Percentiles rank a stretch among this genome's conserved stretches.
Conservation (phyloP, 2,797 vertebrate genomes). For the Acrossocheilus fasciatus region DNA sequence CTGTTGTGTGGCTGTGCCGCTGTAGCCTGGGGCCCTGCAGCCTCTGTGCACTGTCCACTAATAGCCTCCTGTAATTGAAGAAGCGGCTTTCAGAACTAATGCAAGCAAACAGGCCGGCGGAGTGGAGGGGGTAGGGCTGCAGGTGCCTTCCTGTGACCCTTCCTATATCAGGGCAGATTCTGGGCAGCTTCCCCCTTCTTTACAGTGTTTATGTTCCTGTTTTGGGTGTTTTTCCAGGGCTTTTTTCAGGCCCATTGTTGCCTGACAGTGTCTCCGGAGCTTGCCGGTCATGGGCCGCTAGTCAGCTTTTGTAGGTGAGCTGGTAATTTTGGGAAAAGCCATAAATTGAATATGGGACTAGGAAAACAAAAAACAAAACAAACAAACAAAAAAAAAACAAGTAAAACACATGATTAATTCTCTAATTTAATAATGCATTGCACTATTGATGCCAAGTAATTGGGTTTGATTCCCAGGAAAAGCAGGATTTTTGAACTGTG, state of each 20-base stretch:
- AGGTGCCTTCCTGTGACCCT: conserved; percentile 59
- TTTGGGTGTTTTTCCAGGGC: conserved; percentile 75
- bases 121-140: conserved; percentile 38
- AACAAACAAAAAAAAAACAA: too few relatives aligned
- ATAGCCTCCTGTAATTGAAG: conserved; percentile 79
- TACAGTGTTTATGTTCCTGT: conserved; percentile 79
- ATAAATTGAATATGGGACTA: background rate
- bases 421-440: background rate
- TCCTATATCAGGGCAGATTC: conserved; percentile 48
- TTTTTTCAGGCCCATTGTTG: conserved; percentile 70
- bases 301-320: conserved; percentile 32
- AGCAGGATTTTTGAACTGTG: background rate
- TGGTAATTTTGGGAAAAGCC: background rate
- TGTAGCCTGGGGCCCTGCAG: conserved; percentile 70
- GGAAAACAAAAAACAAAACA: too few relatives aligned
- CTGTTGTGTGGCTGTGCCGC: conserved; percentile 71
- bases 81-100: conserved; percentile 76
- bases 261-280: conserved; percentile 74
- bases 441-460: background rate
- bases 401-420: background rate
- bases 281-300: conserved; percentile 64
- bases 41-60: conserved; percentile 75
- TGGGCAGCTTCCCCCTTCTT: conserved; percentile 60
- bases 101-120: conserved; percentile 66
- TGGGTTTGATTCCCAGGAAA: background rate